Evolutionary conservation across 92 coral and sea anemone species (phyloP).

Genomic region (Heliopora coerulea): DNA sequence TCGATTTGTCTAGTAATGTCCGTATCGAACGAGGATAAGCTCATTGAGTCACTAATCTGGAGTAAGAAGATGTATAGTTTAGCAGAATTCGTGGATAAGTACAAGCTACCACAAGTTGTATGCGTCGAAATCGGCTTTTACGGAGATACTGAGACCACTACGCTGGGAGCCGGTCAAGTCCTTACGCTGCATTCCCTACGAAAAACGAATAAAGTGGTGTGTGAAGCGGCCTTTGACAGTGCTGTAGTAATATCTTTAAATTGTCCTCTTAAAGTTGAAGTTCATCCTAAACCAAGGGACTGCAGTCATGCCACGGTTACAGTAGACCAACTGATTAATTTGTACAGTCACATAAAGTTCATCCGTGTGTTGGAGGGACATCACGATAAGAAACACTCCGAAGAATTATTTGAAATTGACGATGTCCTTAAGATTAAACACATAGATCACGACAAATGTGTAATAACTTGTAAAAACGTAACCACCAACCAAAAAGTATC

Average conservation of each 20-base stretch:
- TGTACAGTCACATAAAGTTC: neutral
- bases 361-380: neutral
- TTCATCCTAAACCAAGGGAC: neutral
- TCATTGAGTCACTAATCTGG: conserved; percentile 64
- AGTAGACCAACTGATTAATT: neutral
- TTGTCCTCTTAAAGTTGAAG: neutral
- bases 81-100: conserved; percentile 74
- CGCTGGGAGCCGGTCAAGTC: conserved; percentile 80
- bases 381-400: neutral
- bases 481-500: neutral
- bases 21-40: neutral
- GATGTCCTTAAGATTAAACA: neutral
- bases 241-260: neutral
- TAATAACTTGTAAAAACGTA: neutral
- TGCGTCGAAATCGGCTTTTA: conserved; percentile 83
- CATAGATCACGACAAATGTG: neutral
- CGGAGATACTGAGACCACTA: conserved; percentile 79
- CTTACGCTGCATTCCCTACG: conserved; percentile 55
- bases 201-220: neutral
- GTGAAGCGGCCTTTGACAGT: neutral
- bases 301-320: neutral
- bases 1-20: too few relatives aligned
- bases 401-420: neutral
- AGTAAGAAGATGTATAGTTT: conserved; percentile 65
- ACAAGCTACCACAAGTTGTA: conserved; percentile 82